Base-by-base conservation (phyloP, 2,797 vertebrate species). In the Karalla daura region DNA sequence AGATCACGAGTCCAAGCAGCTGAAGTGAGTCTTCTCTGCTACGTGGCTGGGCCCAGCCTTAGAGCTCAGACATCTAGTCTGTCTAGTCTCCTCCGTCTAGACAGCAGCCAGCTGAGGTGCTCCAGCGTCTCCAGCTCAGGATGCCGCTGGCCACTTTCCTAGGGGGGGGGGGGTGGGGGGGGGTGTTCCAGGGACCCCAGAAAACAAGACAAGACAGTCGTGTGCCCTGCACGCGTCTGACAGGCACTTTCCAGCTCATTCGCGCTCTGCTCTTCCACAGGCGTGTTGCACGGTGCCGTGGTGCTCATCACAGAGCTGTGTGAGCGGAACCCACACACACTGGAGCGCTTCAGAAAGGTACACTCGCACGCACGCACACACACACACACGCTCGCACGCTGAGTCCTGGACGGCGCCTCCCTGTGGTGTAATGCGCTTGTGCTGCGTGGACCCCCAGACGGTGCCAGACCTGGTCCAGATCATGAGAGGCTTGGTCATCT, bases 281-380 rank as follows among this genome's bases (percentile, higher is more conserved):
- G 96, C 62, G 92, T 96, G 76, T 84, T 96, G 18, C 93, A 96
- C 14, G 93, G 95, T 2, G 92, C 95, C 5, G 84, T 96, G 46
- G 93, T 96, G 49, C 91, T 98, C 68, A 95, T 96, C 86, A 94
- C 93, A 0, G 94, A 96, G 81, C 90, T 98, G 78, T 97, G 96
- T 53, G 90, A 91, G 64, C 64, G 75, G 56, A 96, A 85, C 47
- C 91, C 91, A 18, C 92, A 92, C 49, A 91, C 94, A 9, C 91
- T 96, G 37, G 88, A 87, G 55, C 92, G 90, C 28, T 97, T 96
- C 79, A 93, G 88, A 63, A 96, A 97, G 95, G 96, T 96, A 70
- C 5, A 33, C 0, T 1, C 1, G 39, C 14, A 43, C 32, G 37
- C 45, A 40, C n/a, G 7, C 18, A 50, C 12, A 39, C 41, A 41